Conservation (phyloP, 2,888 invertebrate species). For the Thecocarcelia acutangulata region DNA sequence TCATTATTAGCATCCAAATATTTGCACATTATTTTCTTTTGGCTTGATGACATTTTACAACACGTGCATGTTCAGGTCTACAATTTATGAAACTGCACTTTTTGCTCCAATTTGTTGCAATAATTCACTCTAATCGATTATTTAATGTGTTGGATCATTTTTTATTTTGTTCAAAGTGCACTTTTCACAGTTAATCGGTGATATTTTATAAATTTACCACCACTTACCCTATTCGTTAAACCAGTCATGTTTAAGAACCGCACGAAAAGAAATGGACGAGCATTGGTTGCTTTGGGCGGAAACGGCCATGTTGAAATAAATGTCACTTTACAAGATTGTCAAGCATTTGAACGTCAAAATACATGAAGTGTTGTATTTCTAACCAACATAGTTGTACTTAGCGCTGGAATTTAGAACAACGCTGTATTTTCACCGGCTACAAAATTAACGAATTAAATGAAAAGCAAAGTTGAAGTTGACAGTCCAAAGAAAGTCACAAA, state of each 20-base stretch:
- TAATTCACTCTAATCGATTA: constrained; percentile 50
- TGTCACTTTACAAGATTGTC: constrained; percentile 55
- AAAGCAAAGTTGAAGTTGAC: constrained; percentile 35
- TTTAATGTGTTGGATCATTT: constrained; percentile 9
- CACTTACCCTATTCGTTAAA: constrained; percentile 89
- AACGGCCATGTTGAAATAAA: constrained; percentile 69
- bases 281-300: constrained; percentile 72
- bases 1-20: not conserved
- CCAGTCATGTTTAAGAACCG: constrained; percentile 90
- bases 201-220: constrained; percentile 72
- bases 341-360: constrained; percentile 44
- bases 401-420: not conserved
- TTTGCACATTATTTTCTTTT: constrained; percentile 17
- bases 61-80: constrained; percentile 67
- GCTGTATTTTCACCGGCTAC: constrained; percentile 37
- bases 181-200: constrained; percentile 57
- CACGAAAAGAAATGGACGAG: constrained; percentile 85
- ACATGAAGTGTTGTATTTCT: constrained; percentile 13
- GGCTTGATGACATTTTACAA: constrained; percentile 35
- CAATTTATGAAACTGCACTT: constrained; percentile 3
- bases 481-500: constrained; percentile 22
- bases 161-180: constrained; percentile 61
- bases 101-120: constrained; percentile 27
- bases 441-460: constrained; percentile 4
- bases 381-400: constrained; percentile 12